Evolutionary conservation across 2,888 invertebrate species (phyloP).

Genomic region (Ormia ochracea): DNA sequence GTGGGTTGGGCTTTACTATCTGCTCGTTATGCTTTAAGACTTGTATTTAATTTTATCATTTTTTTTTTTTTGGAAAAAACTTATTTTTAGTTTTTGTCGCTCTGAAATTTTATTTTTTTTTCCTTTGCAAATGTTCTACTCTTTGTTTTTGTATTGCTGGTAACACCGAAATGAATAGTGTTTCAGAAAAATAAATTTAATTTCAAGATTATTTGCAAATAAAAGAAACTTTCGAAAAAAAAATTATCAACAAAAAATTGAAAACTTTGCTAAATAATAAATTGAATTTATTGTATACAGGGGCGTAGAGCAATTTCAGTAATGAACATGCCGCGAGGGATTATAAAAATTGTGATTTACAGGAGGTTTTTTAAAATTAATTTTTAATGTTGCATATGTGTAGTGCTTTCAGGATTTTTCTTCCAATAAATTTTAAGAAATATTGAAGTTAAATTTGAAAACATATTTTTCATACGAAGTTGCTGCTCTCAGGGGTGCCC

Average conservation of each 20-base stretch:
- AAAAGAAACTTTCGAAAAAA: constrained; percentile 20
- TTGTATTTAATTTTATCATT: neutral
- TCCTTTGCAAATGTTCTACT: neutral
- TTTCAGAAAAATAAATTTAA: constrained; percentile 34
- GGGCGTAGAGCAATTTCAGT: constrained; percentile 4
- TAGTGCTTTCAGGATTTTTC: too few species aligned
- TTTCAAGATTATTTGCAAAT: constrained; percentile 16
- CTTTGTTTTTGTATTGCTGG: constrained; percentile 24
- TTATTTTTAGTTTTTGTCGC: constrained; percentile 18
- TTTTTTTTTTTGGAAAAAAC: neutral
- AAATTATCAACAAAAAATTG: neutral
- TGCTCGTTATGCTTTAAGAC: neutral
- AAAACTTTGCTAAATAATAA: constrained; percentile 36
- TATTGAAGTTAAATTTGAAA: too few species aligned
- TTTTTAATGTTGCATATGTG: too few species aligned
- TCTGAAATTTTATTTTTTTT: constrained; percentile 12
- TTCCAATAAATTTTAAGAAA: too few species aligned
- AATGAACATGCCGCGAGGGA: neutral
- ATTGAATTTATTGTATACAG: constrained; percentile 30
- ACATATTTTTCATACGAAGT: too few species aligned
- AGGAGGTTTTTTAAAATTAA: too few species aligned
- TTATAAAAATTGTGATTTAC: too few species aligned
- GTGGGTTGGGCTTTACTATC: constrained; percentile 25
- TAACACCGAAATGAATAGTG: constrained; percentile 53
- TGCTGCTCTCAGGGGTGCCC: too few species aligned